phyloP scores from a whole-genome alignment of 1,140 invertebrate species.

The Trissolcus basalis region DNA sequence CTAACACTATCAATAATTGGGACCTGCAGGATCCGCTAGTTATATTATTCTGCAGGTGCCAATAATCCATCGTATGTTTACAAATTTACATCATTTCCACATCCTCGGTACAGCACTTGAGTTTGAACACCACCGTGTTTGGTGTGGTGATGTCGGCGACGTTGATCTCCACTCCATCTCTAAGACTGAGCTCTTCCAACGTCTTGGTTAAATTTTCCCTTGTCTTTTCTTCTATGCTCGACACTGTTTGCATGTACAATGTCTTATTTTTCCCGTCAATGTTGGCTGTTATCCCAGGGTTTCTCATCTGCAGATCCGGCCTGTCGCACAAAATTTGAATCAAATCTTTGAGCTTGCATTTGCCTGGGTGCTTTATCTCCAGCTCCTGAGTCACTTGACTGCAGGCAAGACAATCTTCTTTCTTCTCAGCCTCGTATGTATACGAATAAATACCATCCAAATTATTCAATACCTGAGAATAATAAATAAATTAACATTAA shows the following conservation, averaged over 20 bases:
- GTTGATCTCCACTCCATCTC: constrained; percentile 88
- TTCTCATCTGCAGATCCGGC: constrained; percentile 88
- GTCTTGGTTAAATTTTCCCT: constrained; percentile 91
- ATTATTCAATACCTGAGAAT: constrained; percentile 88
- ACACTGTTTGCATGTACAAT: constrained; percentile 92
- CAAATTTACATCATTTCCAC: constrained; percentile 72
- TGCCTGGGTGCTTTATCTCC: constrained; percentile 80
- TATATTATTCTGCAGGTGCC: too few relatives aligned
- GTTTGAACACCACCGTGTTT: constrained; percentile 83
- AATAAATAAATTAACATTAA: constrained; percentile 10
- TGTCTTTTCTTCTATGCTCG: constrained; percentile 92
- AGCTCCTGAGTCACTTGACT: constrained; percentile 85
- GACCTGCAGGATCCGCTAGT: too few relatives aligned
- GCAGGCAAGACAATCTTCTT: constrained; percentile 90
- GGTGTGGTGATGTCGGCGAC: constrained; percentile 94
- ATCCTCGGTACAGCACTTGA: constrained; percentile 78
- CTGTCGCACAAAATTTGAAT: constrained; percentile 87
- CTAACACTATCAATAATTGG: too few relatives aligned
- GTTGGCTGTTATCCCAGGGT: constrained; percentile 86
- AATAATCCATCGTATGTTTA: too few relatives aligned
- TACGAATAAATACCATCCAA: constrained; percentile 97
- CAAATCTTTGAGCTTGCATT: constrained; percentile 88
- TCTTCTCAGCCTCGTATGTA: constrained; percentile 93
- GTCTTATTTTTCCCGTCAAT: constrained; percentile 92
- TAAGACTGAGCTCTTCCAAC: constrained; percentile 87